Base-by-base conservation (phyloP, 2,113 vertebrate species). In the Barnardius zonarius region DNA sequence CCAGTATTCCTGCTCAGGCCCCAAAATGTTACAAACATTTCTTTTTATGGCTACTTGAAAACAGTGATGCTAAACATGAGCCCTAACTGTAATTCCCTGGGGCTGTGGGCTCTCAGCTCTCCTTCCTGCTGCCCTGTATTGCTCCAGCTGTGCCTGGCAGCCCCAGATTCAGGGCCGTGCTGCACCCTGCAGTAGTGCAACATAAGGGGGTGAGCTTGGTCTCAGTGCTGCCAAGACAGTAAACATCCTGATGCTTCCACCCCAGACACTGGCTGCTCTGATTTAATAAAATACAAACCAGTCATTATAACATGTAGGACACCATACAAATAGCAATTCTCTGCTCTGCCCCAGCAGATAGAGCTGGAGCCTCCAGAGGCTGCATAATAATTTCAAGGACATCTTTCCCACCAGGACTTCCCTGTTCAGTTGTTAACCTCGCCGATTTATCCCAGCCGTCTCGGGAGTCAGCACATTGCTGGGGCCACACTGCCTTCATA, bases 1-100 rank as follows among this genome's bases (percentile, higher is more conserved):
- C 62, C 95, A 93, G 73, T 93, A 96, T 90, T 96, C 62, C 51
- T 5, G 55, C 63, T 89, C 55, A 86, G 84, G 82, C 51, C 51
- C 46, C 77, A 88, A 95, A 94, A 88, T 5, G 51, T 73, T 79
- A 86, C 79, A 94, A 93, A 94, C 82, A 92, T 90, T 88, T 96
- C 90, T 97, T 97, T 96, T 96, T 93, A 95, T 91, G 92, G 90
- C 66, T 91, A n/a, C 57, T 73, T 66, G 93, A 94, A 94, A 96
- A 93, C 66, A 86, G 73, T 57, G 88, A 95, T 92, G 80, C 76
- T 95, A 92, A 97, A 93, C 93, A 94, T 9, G 41, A 92, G 63
- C 35, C 64, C 55, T 59, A 0, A 68, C 69, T 76, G 61, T 78
- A 79, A 92, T 54, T 92, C 92, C 90, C 92, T 73, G n/a, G 49